phyloP scores from a whole-genome alignment of 2,888 invertebrate genomes.

The Heteropelma amictum region DNA sequence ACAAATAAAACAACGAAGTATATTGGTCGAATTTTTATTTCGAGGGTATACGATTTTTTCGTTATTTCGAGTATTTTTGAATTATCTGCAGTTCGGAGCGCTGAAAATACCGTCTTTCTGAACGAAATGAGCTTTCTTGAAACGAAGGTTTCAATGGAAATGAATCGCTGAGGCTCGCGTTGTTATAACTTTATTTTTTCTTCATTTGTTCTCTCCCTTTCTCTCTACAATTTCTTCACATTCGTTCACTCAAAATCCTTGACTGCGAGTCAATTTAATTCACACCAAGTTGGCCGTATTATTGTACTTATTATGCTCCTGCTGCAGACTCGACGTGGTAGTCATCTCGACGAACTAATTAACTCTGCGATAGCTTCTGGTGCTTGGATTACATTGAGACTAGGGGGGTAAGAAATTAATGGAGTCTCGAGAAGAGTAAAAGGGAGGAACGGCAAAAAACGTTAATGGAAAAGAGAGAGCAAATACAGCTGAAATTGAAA shows the following conservation, averaged over 20 bases:
- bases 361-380: slow-evolving; percentile 44
- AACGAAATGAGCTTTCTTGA: no score
- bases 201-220: slow-evolving; percentile 20
- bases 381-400: slow-evolving; percentile 48
- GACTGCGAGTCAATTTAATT: slow-evolving; percentile 43
- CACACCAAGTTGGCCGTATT: slow-evolving; percentile 46
- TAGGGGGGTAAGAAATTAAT: slow-evolving; percentile 31
- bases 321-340: slow-evolving; percentile 30
- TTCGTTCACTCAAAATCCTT: slow-evolving; percentile 10
- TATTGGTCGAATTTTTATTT: no score
- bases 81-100: no score
- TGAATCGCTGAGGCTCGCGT: no score
- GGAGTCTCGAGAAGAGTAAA: slow-evolving; percentile 17
- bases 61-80: no score
- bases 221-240: slow-evolving; percentile 24
- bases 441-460: slow-evolving; percentile 16
- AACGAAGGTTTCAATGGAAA: no score
- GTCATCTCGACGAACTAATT: slow-evolving; percentile 53
- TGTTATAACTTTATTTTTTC: not conserved
- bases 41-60: no score
- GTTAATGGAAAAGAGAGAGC: no score
- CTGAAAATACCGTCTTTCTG: no score
- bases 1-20: no score
- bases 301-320: slow-evolving; percentile 49
- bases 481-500: no score